Evolutionary conservation across 2,797 vertebrate species (phyloP).

Genomic region (Erethizon dorsatum): DNA sequence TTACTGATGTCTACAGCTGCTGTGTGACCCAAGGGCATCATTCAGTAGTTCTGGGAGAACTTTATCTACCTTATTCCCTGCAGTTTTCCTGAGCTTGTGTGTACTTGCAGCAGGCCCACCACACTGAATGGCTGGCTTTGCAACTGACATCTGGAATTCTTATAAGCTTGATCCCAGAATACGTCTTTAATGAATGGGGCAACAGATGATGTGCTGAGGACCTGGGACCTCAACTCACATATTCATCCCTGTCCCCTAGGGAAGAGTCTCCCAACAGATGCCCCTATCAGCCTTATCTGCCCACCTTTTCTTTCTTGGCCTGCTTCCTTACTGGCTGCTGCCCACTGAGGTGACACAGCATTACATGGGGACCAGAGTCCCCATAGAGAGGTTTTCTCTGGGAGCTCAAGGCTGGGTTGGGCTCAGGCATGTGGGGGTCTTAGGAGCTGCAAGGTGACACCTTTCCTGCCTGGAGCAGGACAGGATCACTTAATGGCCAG

Average conservation of each 20-base stretch:
- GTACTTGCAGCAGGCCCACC: not conserved
- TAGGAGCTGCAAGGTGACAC: not conserved
- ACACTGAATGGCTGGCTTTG: not conserved
- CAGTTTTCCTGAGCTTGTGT: not conserved
- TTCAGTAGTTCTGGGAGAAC: not conserved
- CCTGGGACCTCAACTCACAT: not conserved
- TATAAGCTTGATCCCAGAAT: not conserved
- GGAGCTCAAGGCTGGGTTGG: fast-evolving
- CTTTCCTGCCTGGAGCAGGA: fast-evolving
- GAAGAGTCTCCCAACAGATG: not conserved
- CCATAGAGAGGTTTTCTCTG: not conserved
- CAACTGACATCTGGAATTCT: not conserved
- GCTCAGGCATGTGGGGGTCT: not conserved
- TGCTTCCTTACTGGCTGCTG: not conserved
- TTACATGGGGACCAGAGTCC: not conserved
- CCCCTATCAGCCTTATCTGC: fast-evolving
- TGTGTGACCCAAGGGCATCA: not conserved
- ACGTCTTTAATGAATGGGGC: not conserved
- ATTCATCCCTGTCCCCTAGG: not conserved
- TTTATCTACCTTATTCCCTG: not conserved
- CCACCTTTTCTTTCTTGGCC: fast-evolving
- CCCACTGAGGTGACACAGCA: fast-evolving
- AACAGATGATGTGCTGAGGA: not conserved
- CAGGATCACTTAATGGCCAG: not conserved
- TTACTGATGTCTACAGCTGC: not conserved